Base-by-base conservation (phyloP, 2,888 invertebrate genomes). In the Colletes collaris region DNA sequence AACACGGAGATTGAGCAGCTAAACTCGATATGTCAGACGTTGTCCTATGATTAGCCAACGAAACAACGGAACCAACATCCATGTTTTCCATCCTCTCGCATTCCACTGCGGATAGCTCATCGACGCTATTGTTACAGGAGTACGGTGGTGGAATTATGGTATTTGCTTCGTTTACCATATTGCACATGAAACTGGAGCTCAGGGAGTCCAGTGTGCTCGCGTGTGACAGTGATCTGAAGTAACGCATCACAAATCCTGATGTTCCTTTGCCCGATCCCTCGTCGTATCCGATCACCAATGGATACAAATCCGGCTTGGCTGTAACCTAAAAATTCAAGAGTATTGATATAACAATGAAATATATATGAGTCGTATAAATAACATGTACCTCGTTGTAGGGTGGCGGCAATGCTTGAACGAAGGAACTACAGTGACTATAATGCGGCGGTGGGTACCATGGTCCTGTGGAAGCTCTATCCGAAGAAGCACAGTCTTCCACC, bases 131-230 rank as follows among this genome's bases (percentile, higher is more conserved):
- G 85, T 96, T 96, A 89, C 96, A 95, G 75, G 97, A 97, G 93
- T 97, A 97, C 19, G 97, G 97, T 60, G 97, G 97, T 77, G 97
- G 97, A 88, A 97, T 95, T 92, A 97, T 94, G 75, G 96, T 96
- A 93, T 97, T 97, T 70, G 97, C 97, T 95, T 97, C 97, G 94
- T 97, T 97, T 85, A 96, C 95, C 89, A 97, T 95, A 92, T 96
- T 97, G 93, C 97, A 97, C 93, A 97, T 96, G 93, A 96, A 97
- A 94, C 97, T 97, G 88, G 97, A 97, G 93, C 96, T 97, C 89
- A 97, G 94, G 86, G 97, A 97, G 93, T 97, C 97, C 87, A 97
- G 95, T 84, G 97, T 97, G 93, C 97, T 97, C 81, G 97, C 96
- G 87, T 97, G 97, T 81, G 97, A 97, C 87, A 97, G 90, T 80